These are phyloP conservation scores for Anoura caudifer DNA, from an alignment of 2,113 vertebrate species.

Conservation along the genomic window DNA sequence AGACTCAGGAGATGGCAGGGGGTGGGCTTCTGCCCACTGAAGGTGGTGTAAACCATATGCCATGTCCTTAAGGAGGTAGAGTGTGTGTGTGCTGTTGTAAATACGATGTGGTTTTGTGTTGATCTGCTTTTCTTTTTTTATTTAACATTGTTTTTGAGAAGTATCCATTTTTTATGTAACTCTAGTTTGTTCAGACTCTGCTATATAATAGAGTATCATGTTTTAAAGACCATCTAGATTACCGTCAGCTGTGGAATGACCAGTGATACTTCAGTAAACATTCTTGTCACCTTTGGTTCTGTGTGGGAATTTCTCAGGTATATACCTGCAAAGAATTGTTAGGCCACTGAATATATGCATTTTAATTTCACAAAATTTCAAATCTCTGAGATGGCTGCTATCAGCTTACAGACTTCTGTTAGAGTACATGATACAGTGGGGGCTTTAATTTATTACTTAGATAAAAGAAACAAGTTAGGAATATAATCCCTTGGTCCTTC, in stretches of 20 bases:
- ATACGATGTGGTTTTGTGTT: neutral
- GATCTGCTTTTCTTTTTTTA: neutral
- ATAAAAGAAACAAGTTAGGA: neutral
- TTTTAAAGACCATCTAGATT: neutral
- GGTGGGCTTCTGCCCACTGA: neutral
- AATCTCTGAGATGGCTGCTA: neutral
- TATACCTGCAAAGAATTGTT: neutral
- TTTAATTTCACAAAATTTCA: neutral
- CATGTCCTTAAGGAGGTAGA: rapidly evolving
- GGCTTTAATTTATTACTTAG: neutral
- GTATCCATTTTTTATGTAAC: neutral
- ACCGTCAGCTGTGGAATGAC: neutral
- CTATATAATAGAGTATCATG: rapidly evolving
- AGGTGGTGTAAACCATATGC: rapidly evolving
- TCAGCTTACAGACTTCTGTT: neutral
- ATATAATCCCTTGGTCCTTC: neutral
- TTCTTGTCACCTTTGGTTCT: neutral
- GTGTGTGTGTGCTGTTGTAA: neutral
- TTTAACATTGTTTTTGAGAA: neutral
- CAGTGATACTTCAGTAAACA: neutral
- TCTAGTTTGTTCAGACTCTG: neutral
- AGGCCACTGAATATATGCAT: neutral
- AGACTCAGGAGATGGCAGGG: neutral
- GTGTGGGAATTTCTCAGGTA: neutral
- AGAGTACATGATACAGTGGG: no score